Evolutionary conservation across 2,888 invertebrate genomes (phyloP), one percentile per base, ranked within the genome.

Genomic region (Apocheima hispidaria): DNA sequence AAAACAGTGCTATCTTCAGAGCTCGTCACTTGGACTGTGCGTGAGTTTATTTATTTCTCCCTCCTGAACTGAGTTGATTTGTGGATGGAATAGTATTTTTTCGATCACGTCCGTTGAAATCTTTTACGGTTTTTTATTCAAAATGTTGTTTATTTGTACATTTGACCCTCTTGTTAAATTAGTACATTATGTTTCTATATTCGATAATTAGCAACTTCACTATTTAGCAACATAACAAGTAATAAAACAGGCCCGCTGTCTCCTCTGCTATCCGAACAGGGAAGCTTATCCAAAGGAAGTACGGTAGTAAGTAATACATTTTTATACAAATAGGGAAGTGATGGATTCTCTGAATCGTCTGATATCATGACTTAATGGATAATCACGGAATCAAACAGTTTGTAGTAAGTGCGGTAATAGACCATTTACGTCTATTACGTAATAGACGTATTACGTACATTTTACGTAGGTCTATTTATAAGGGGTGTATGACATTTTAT

Each of bases 261-360:
- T 58, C 54, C 54, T 38, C 9, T 21, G 30, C 54, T 56, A 61
- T 46, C n/a, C 7, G 14, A 20, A 54, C 50, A 28, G 30, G 54
- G 44, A 60, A 60, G 50, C 50, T 33, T 46, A 53, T 35, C n/a
- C 20, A n/a, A 41, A 41, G 46, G 48, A 61, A 61, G 41, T 23
- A 16, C 35, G 4, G 20, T 16, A 51, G 40, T 23, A 52, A 56
- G 61, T 23, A 56, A 57, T 41, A 12, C 43, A 43, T 38, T 30
- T 2, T 12, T 2, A 9, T 41, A n/a, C 30, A 30, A 30, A 48
- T n/a, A 48, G 30, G 52, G 41, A 61, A 56, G 44, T 26, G 16
- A 51, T 48, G 36, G 21, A 28, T 61, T 48, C 55, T 44, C 0
- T 23, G 49, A 50, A 61, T 56, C 26, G 41, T 40, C 38, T 16